These are phyloP conservation scores for Pycnomerus fuliginosus DNA, from an alignment of 2,888 invertebrate genomes.

Conservation along the genomic window DNA sequence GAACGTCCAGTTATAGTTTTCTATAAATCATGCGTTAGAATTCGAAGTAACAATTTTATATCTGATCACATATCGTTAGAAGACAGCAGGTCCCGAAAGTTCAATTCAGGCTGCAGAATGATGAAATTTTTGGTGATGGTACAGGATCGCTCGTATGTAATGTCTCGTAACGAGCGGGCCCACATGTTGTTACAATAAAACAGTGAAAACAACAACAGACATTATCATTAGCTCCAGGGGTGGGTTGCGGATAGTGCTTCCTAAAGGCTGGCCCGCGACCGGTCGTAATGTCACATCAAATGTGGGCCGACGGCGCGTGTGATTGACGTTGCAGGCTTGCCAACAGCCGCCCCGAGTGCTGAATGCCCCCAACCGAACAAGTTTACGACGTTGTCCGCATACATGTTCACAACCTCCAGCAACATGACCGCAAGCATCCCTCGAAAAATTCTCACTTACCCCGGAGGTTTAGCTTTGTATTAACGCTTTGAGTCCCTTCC, in stretches of 20 bases:
- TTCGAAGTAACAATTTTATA: too few relatives aligned
- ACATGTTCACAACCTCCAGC: slow-evolving; percentile 15
- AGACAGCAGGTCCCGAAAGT: too few relatives aligned
- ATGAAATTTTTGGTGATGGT: too few relatives aligned
- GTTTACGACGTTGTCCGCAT: slow-evolving; percentile 21
- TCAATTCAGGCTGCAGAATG: too few relatives aligned
- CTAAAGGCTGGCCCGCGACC: slow-evolving; percentile 8
- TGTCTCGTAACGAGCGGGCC: slow-evolving; percentile 10
- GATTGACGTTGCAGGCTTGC: slow-evolving; percentile 28
- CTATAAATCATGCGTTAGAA: too few relatives aligned
- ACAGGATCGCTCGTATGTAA: too few relatives aligned
- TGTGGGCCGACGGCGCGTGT: slow-evolving; percentile 22
- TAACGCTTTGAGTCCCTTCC: too few relatives aligned
- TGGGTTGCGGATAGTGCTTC: slow-evolving; percentile 8
- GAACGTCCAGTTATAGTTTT: too few relatives aligned
- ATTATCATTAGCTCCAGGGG: slow-evolving; percentile 29
- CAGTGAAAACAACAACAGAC: slow-evolving; percentile 34
- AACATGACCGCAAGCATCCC: slow-evolving; percentile 17
- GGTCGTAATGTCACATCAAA: slow-evolving; percentile 22
- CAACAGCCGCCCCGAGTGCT: slow-evolving; percentile 24
- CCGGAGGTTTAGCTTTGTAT: not conserved
- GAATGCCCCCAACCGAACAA: slow-evolving; percentile 20
- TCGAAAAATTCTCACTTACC: slow-evolving; percentile 7
- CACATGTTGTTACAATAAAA: slow-evolving; percentile 32
- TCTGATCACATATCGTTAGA: too few relatives aligned